Conservation (phyloP, 2,113 vertebrate genomes). For the Tretioscincus oriximinensis region DNA sequence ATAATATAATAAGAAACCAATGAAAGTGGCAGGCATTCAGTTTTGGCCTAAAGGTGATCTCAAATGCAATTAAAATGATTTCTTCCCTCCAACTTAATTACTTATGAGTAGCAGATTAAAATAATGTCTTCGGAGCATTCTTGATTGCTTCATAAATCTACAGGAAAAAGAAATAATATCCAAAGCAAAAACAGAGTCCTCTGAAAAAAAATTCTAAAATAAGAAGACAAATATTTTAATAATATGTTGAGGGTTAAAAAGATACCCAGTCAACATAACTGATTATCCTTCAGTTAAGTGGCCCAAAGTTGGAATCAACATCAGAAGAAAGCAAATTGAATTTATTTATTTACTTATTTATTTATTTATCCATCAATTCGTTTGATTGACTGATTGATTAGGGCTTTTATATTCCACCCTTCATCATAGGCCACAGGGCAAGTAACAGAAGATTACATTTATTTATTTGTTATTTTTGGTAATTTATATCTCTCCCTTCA, state of each 20-base stretch:
- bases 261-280: conserved; percentile 2
- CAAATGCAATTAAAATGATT: conserved; percentile 28
- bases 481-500: too few species aligned
- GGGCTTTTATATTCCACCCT: too few species aligned
- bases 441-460: too few species aligned
- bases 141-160: conserved; percentile 6
- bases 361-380: too few species aligned
- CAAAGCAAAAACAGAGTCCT: not conserved
- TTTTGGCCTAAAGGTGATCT: not conserved
- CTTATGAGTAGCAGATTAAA: conserved; percentile 19
- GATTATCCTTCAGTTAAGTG: not conserved
- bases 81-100: conserved; percentile 30
- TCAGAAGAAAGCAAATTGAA: not conserved
- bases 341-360: too few species aligned
- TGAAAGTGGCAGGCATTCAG: not conserved
- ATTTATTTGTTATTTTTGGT: too few species aligned
- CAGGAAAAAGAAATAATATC: not conserved
- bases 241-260: not conserved
- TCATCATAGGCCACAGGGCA: too few species aligned
- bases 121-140: not conserved
- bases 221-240: conserved; percentile 16
- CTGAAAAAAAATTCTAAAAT: conserved; percentile 12
- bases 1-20: not conserved
- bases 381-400: too few species aligned
- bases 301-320: not conserved